Evolutionary conservation across 1,140 invertebrate genomes (phyloP).

Genomic region (Gonatopus flavifemur): DNA sequence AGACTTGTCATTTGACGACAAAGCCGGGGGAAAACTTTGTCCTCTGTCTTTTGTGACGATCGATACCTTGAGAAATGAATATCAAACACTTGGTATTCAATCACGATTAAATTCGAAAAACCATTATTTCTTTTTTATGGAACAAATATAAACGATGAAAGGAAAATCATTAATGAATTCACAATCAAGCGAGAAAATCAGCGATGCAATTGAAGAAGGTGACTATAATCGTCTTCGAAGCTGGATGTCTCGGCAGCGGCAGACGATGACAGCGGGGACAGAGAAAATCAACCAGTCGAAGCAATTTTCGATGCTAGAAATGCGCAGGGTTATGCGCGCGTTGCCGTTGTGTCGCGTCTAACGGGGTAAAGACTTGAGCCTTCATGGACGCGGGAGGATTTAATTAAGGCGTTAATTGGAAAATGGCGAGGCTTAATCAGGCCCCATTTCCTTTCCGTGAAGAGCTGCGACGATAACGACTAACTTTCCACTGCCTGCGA

Average conservation of each 20-base stretch:
- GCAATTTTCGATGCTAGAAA: too few species aligned
- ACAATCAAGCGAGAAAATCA: too few species aligned
- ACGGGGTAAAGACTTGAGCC: not conserved
- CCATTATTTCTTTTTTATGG: too few species aligned
- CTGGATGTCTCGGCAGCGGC: too few species aligned
- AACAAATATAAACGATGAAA: too few species aligned
- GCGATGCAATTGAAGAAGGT: too few species aligned
- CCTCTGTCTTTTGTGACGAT: conserved; percentile 7
- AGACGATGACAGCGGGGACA: too few species aligned
- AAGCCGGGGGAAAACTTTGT: conserved; percentile 2
- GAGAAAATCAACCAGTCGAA: too few species aligned
- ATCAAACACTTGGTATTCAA: too few species aligned
- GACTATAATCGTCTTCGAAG: too few species aligned
- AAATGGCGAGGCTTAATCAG: conserved; percentile 49
- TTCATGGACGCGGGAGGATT: conserved; percentile 27
- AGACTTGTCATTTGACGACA: conserved; percentile 11
- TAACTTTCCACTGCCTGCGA: conserved; percentile 38
- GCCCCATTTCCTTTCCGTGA: conserved; percentile 43
- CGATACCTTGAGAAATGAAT: conserved; percentile 23
- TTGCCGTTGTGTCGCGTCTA: conserved; percentile 5
- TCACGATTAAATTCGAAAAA: too few species aligned
- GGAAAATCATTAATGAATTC: too few species aligned
- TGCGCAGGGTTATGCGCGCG: conserved; percentile 1
- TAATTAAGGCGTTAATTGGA: conserved; percentile 52
- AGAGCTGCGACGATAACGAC: conserved; percentile 49